Evolutionary conservation across 2,888 invertebrate genomes (phyloP), one percentile per base, ranked within the genome.

Genomic region (Hydrotaea diabolus): DNA sequence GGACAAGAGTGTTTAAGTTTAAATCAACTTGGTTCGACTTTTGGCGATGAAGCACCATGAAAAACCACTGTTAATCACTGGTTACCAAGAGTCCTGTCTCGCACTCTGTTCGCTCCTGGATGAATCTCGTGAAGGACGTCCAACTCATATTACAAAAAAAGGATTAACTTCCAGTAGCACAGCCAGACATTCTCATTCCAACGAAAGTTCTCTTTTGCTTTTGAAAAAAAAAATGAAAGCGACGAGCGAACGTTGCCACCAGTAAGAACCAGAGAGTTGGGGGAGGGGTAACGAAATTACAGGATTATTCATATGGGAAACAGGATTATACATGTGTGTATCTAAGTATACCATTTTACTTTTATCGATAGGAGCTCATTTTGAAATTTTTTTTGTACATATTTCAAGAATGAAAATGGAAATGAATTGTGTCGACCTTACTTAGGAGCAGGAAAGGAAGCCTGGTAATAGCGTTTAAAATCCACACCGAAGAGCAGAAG

Each of bases 81-180:
- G n/a, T n/a, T n/a, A n/a, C n/a, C n/a, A n/a, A n/a, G n/a, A n/a
- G n/a, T n/a, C n/a, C n/a, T n/a, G n/a, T n/a, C n/a, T n/a, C n/a
- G n/a, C n/a, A n/a, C n/a, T n/a, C n/a, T n/a, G n/a, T n/a, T n/a
- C n/a, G n/a, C n/a, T n/a, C n/a, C n/a, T n/a, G n/a, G n/a, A n/a
- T n/a, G n/a, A n/a, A n/a, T n/a, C n/a, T n/a, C n/a, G n/a, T n/a
- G n/a, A n/a, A n/a, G n/a, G n/a, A n/a, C n/a, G n/a, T n/a, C n/a
- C n/a, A n/a, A n/a, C n/a, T n/a, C n/a, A n/a, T n/a, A n/a, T n/a
- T n/a, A n/a, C n/a, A 19, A 83, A 80, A 80, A 84, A 84, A 84
- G 84, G 84, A 84, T 84, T 81, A 81, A 81, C 78, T 84, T 84
- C 84, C 84, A 84, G 79, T 84, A 11, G 26, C 72, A 80, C 73